These are phyloP conservation scores for Seladonia tumulorum DNA, from an alignment of 2,888 invertebrate species.

Conservation along the genomic window DNA sequence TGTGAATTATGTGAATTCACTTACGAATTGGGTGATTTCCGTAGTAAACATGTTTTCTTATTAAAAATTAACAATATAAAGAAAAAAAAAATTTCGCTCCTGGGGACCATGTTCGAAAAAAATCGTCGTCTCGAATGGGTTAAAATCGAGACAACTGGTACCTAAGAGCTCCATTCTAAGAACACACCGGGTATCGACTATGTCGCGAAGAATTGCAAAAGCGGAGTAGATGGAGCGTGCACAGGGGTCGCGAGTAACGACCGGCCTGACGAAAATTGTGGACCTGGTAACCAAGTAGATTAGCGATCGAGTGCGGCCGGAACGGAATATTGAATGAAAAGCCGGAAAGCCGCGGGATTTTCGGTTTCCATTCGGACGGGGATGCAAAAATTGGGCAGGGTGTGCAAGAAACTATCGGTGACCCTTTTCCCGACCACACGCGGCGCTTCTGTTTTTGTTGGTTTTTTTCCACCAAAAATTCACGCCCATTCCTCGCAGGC, in stretches of 20 bases:
- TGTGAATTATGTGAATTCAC: no score
- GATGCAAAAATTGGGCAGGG: slow-evolving; percentile 1
- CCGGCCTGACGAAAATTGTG: not conserved
- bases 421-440: not conserved
- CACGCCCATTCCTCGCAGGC: not conserved
- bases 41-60: no score
- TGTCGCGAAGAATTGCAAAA: not conserved
- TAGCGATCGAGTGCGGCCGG: not conserved
- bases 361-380: slow-evolving; percentile 16
- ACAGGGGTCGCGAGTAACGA: not conserved
- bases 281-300: slow-evolving; percentile 9
- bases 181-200: not conserved
- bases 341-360: slow-evolving; percentile 25
- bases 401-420: slow-evolving; percentile 29
- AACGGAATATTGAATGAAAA: slow-evolving; percentile 30
- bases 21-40: no score
- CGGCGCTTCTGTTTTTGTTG: not conserved
- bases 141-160: no score
- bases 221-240: not conserved
- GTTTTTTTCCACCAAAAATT: not conserved
- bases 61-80: no score
- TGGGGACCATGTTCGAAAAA: no score
- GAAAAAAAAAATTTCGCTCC: no score
- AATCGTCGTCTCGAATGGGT: no score
- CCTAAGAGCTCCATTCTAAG: not conserved